phyloP scores from a whole-genome alignment of 2,888 invertebrate genomes.

The Gryllus longicercus region DNA sequence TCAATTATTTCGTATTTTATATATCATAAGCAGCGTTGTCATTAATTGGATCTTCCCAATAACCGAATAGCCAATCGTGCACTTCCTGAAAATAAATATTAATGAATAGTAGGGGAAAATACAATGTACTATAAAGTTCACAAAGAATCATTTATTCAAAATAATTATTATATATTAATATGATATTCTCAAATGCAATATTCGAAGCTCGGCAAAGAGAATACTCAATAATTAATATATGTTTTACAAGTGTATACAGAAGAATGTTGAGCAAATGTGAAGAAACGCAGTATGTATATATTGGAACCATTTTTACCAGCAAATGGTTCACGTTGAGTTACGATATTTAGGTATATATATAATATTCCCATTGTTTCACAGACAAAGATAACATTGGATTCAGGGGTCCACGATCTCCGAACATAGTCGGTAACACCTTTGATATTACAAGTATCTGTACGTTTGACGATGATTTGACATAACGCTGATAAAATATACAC shows the following conservation, averaged over 20 bases:
- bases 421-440: constrained; percentile 11
- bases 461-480: constrained; percentile 6
- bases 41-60: too few species aligned
- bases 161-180: constrained; percentile 34
- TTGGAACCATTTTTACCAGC: constrained; percentile 4
- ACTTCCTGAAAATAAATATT: neutral
- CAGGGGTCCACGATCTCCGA: constrained; percentile 1
- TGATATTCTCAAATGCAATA: constrained; percentile 34
- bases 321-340: constrained; percentile 17
- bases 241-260: constrained; percentile 30
- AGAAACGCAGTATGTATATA: constrained; percentile 28
- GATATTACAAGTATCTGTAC: constrained; percentile 17
- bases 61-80: neutral
- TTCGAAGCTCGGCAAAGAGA: constrained; percentile 34
- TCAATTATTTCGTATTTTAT: too few species aligned
- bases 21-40: too few species aligned
- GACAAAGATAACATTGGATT: constrained; percentile 20
- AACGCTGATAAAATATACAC: constrained; percentile 17
- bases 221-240: constrained; percentile 30
- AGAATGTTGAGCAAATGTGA: constrained; percentile 34
- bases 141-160: constrained; percentile 35
- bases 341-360: constrained; percentile 20
- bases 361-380: constrained; percentile 22
- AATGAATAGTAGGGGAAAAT: neutral
- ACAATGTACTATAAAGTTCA: constrained; percentile 24